phyloP scores from a whole-genome alignment of 2,888 invertebrate species.

The Amorpha juglandis region DNA sequence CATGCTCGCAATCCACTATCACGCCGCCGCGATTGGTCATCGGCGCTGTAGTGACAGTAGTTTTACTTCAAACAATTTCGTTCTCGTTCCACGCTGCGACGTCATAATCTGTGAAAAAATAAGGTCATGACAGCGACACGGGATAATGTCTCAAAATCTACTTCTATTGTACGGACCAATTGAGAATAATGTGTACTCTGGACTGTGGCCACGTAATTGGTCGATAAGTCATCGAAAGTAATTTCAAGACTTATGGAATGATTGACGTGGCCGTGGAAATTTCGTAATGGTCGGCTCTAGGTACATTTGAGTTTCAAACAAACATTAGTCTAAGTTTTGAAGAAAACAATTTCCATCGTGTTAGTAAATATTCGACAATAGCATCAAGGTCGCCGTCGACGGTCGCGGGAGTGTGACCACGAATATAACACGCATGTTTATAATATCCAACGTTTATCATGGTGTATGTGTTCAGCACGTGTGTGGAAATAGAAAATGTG shows the following conservation, averaged over 20 bases:
- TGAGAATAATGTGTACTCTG: slow-evolving; percentile 24
- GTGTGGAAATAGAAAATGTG: slow-evolving; percentile 17
- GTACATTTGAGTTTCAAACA: slow-evolving; percentile 21
- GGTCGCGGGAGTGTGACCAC: slow-evolving; percentile 24
- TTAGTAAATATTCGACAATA: slow-evolving; percentile 42
- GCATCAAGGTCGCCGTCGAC: slow-evolving; percentile 40
- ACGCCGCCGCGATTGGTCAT: slow-evolving; percentile 49
- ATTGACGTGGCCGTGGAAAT: slow-evolving; percentile 12
- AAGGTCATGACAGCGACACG: slow-evolving; percentile 20
- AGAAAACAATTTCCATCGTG: slow-evolving; percentile 31
- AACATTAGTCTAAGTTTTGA: slow-evolving; percentile 28
- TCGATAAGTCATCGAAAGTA: slow-evolving; percentile 27
- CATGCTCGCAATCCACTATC: slow-evolving; percentile 56
- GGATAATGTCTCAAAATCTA: slow-evolving; percentile 21
- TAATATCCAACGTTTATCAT: slow-evolving; percentile 19
- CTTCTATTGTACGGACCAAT: slow-evolving; percentile 27
- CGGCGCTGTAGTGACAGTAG: slow-evolving; percentile 40
- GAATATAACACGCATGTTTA: slow-evolving; percentile 19
- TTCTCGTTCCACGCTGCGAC: slow-evolving; percentile 33
- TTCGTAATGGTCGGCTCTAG: slow-evolving; percentile 2
- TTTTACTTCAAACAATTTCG: slow-evolving; percentile 30
- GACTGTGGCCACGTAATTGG: slow-evolving; percentile 26
- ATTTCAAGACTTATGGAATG: slow-evolving; percentile 18
- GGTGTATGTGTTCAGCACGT: slow-evolving; percentile 12
- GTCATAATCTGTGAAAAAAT: slow-evolving; percentile 57